Conservation (phyloP, 2,113 vertebrate genomes). For the Dromas ardeola region DNA sequence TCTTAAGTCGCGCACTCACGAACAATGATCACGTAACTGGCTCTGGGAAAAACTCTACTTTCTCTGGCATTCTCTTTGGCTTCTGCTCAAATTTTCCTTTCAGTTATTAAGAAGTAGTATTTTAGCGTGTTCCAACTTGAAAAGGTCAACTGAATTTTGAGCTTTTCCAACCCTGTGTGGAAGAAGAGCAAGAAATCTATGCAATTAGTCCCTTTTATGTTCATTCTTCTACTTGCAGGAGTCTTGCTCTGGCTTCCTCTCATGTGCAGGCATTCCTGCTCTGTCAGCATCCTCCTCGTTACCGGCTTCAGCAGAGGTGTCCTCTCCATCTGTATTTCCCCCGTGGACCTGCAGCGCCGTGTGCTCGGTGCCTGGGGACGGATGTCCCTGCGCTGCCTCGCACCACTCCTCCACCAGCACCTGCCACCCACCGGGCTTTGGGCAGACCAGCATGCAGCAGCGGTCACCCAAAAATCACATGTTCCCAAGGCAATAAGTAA, state of each 20-base stretch:
- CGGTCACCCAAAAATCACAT: background rate
- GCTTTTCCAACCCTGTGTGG: background rate
- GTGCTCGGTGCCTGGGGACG: rapidly evolving
- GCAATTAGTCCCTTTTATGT: background rate
- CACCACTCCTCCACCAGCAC: rapidly evolving
- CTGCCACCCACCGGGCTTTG: background rate
- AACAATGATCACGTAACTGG: background rate
- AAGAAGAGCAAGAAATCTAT: background rate
- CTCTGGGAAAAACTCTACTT: background rate
- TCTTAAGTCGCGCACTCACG: background rate
- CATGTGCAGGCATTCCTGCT: background rate
- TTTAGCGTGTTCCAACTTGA: background rate
- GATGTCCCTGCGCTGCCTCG: background rate
- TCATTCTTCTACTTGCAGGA: background rate
- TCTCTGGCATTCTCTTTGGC: background rate
- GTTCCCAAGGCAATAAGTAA: background rate
- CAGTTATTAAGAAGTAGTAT: background rate
- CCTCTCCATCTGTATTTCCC: background rate
- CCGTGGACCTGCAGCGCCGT: background rate
- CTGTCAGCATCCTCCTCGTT: background rate
- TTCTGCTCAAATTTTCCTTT: background rate
- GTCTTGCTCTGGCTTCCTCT: background rate
- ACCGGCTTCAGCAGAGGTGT: background rate
- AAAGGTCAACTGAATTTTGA: background rate
- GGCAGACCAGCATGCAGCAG: background rate